Evolutionary conservation across 2,888 invertebrate genomes (phyloP).

Genomic region (Teinopalpus imperialis): DNA sequence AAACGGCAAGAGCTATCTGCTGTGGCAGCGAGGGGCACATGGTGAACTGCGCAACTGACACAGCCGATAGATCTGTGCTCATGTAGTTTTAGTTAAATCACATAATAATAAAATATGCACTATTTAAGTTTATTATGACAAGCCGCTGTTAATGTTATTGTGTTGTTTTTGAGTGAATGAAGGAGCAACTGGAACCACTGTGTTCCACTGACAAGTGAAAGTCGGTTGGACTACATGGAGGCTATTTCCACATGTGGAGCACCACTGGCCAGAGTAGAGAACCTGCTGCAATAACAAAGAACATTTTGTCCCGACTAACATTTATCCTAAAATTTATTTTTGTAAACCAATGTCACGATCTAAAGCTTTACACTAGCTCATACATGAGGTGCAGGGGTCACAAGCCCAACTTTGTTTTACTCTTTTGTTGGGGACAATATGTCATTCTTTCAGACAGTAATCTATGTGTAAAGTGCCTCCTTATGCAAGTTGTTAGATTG

Average conservation of each 20-base stretch:
- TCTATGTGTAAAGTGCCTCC: constrained; percentile 23
- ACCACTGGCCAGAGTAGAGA: constrained; percentile 35
- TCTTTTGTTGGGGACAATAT: no score
- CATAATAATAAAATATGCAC: constrained; percentile 50
- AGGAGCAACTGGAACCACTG: background rate
- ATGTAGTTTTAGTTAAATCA: constrained; percentile 61
- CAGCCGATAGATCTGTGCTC: constrained; percentile 45
- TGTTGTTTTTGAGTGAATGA: constrained; percentile 33
- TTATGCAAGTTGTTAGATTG: constrained; percentile 16
- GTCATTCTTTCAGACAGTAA: constrained; percentile 13
- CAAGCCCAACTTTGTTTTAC: no score
- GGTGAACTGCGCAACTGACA: constrained; percentile 43
- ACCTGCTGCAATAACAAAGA: constrained; percentile 26
- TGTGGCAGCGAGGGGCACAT: constrained; percentile 43
- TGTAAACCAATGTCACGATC: no score
- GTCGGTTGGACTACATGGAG: no score
- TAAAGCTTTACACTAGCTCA: no score
- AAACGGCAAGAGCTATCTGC: constrained; percentile 40
- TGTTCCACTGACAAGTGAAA: no score
- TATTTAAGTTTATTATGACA: constrained; percentile 63
- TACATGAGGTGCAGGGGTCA: no score
- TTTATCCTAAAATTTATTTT: constrained; percentile 20
- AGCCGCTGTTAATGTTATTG: constrained; percentile 48
- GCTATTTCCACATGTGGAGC: constrained; percentile 48
- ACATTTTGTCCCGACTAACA: constrained; percentile 28